Conservation (phyloP, 2,888 invertebrate genomes). For the Molanna angustata region DNA sequence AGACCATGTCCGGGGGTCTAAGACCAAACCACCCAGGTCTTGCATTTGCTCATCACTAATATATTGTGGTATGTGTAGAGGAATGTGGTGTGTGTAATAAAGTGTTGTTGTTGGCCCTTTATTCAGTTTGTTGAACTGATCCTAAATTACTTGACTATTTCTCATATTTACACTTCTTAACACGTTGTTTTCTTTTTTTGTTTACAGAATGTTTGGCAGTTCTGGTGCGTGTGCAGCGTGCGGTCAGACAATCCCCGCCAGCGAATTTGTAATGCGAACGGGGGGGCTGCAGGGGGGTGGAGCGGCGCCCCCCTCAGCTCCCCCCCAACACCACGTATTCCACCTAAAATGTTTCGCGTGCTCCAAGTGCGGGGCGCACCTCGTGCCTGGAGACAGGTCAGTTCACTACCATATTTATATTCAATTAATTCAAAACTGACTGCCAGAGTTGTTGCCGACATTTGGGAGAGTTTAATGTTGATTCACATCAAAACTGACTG, state of each 20-base stretch:
- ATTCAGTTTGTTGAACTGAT: not conserved
- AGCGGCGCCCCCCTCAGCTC: conserved; percentile 37
- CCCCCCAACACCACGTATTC: conserved; percentile 73
- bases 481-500: too few relatives aligned
- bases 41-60: too few relatives aligned
- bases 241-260: conserved; percentile 88
- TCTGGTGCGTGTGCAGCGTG: conserved; percentile 89
- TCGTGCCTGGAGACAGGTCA: conserved; percentile 87
- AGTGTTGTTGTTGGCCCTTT: too few relatives aligned
- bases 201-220: conserved; percentile 84
- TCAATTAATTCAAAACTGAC: too few relatives aligned
- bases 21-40: too few relatives aligned
- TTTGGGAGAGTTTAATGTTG: too few relatives aligned
- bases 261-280: conserved; percentile 90
- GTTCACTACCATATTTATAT: too few relatives aligned
- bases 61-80: too few relatives aligned
- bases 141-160: not conserved
- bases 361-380: conserved; percentile 86
- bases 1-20: too few relatives aligned
- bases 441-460: too few relatives aligned
- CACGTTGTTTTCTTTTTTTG: conserved; percentile 24
- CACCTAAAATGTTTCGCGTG: conserved; percentile 96
- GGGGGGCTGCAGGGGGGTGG: conserved; percentile 49
- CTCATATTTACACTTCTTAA: not conserved
- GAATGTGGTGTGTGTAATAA: too few relatives aligned